A percentile compares a stretch with the other conserved stretches of the same genome.
Evolutionary conservation across 2,888 invertebrate species (phyloP).

Genomic region (Sphaerophoria taeniata): DNA sequence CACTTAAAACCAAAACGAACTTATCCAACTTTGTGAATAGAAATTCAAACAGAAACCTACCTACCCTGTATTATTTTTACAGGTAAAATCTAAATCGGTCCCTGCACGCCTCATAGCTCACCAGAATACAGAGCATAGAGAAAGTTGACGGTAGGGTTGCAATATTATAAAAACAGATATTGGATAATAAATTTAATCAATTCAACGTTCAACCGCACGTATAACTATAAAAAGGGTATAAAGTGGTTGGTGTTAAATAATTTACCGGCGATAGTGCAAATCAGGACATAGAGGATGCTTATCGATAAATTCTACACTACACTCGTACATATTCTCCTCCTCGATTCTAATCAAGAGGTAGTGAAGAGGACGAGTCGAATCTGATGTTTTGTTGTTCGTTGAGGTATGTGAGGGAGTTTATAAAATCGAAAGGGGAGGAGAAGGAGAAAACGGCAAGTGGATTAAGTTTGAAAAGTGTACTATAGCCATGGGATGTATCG

Average conservation of each 20-base stretch:
- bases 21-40: too few relatives aligned
- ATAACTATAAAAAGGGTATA: constrained; percentile 23
- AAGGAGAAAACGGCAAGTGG: too few relatives aligned
- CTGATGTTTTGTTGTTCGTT: not conserved
- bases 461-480: too few relatives aligned
- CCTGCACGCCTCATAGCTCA: not conserved
- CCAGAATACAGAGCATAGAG: not conserved
- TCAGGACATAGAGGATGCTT: constrained; percentile 38
- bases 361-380: not conserved
- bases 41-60: too few relatives aligned
- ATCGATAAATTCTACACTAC: constrained; percentile 2
- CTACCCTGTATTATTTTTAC: too few relatives aligned
- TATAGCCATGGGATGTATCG: constrained; percentile 3
- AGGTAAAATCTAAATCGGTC: not conserved
- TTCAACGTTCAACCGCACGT: constrained; percentile 53
- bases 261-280: constrained; percentile 46
- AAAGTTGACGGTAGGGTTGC: constrained; percentile 30
- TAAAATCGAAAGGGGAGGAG: not conserved
- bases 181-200: constrained; percentile 73
- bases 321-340: too few relatives aligned
- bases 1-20: too few relatives aligned
- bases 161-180: constrained; percentile 54
- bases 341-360: not conserved
- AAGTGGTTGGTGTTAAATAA: constrained; percentile 69
- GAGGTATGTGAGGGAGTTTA: not conserved